Evolutionary conservation across 2,113 vertebrate genomes (phyloP).

Genomic region (Melospiza georgiana): DNA sequence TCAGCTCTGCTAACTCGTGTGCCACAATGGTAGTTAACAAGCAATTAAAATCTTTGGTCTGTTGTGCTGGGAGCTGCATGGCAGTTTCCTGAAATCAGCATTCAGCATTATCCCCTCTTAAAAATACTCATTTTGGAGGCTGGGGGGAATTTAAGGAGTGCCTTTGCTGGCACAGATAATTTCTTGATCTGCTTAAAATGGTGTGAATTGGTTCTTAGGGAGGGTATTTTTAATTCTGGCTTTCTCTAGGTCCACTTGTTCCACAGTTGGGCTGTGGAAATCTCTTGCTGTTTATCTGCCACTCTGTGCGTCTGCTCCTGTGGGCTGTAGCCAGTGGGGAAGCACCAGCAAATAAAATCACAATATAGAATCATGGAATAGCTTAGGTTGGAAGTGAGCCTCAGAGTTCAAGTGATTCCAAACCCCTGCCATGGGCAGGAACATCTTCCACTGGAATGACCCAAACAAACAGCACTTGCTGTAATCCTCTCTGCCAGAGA

Average conservation of each 20-base stretch:
- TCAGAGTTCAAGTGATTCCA: background rate
- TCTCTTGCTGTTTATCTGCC: background rate
- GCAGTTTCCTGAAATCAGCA: background rate
- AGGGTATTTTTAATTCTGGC: background rate
- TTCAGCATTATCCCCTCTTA: background rate
- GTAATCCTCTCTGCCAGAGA: background rate
- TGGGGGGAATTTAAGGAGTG: background rate
- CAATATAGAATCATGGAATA: background rate
- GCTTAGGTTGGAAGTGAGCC: background rate
- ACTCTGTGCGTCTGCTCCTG: background rate
- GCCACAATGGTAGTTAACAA: constrained; percentile 55
- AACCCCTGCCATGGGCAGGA: background rate
- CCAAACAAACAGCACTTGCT: background rate
- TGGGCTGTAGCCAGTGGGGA: background rate
- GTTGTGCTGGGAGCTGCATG: background rate
- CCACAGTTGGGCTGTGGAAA: background rate
- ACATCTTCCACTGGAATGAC: background rate
- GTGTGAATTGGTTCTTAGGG: background rate
- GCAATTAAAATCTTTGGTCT: constrained; percentile 65
- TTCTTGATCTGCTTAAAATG: background rate
- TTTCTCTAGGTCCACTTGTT: background rate
- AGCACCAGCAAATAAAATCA: background rate
- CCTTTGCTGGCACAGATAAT: background rate
- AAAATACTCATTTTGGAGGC: background rate
- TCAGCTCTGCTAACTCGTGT: constrained; percentile 46